Evolutionary conservation across 2,888 invertebrate species (phyloP).

Genomic region (Phlogophora meticulosa): DNA sequence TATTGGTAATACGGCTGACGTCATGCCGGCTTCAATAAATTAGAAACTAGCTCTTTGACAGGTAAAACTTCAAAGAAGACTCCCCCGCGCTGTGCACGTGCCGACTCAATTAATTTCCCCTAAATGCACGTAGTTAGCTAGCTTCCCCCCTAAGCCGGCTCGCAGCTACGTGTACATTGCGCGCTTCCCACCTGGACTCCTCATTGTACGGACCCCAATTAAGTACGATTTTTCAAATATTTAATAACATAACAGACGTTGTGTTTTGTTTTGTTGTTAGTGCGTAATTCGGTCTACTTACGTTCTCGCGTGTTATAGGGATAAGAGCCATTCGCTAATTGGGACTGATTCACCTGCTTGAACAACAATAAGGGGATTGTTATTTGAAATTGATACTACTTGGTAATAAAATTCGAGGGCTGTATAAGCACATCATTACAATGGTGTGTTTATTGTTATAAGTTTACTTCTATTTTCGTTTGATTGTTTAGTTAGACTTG

Average conservation of each 20-base stretch:
- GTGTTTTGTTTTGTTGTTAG: neutral
- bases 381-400: neutral
- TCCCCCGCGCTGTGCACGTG: no score
- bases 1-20: neutral
- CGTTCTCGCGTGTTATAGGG: neutral
- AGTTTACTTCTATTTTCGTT: no score
- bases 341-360: neutral
- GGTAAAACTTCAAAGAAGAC: neutral
- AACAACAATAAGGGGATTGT: neutral
- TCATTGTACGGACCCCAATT: neutral
- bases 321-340: neutral
- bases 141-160: slow-evolving; percentile 8
- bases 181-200: neutral
- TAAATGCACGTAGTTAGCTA: neutral
- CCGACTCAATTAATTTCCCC: slow-evolving; percentile 18
- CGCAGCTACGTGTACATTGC: no score
- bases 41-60: slow-evolving; percentile 4
- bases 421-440: no score
- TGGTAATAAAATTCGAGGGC: no score
- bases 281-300: neutral
- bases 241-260: neutral
- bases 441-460: no score
- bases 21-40: neutral
- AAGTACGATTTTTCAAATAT: neutral
- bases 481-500: no score